Evolutionary conservation across 2,797 vertebrate species (phyloP).

Genomic region (Peromyscus melanophrys): DNA sequence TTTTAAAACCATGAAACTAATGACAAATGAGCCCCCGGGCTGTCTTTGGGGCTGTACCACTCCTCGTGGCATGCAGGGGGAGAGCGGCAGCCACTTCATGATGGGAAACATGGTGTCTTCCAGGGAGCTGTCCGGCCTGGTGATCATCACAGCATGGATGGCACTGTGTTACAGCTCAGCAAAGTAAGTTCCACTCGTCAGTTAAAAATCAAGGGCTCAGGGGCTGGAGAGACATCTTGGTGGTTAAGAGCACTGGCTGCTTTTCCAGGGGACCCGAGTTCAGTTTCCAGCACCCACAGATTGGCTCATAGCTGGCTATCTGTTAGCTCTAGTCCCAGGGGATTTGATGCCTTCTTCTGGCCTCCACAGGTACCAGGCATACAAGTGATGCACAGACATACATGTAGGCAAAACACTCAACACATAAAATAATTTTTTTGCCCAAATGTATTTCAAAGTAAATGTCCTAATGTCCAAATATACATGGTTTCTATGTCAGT

Average conservation of each 20-base stretch:
- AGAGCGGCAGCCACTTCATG: background rate
- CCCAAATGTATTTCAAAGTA: conserved; percentile 6
- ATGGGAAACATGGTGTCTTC: conserved; percentile 61
- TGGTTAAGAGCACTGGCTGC: background rate
- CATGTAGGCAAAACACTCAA: background rate
- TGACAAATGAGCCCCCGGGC: background rate
- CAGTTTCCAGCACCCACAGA: background rate
- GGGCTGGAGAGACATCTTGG: background rate
- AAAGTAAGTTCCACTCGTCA: conserved; percentile 87
- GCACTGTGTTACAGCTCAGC: conserved; percentile 88
- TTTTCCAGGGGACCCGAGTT: background rate
- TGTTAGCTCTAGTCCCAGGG: background rate
- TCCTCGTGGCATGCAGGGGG: background rate
- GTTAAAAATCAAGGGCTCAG: conserved; percentile 9
- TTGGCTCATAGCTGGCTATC: background rate
- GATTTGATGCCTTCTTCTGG: background rate
- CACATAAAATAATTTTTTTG: background rate
- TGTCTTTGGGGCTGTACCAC: background rate
- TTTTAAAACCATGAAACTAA: conserved; percentile 4
- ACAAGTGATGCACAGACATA: background rate
- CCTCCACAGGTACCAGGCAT: background rate
- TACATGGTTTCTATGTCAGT: conserved; percentile 12
- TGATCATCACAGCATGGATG: conserved; percentile 90
- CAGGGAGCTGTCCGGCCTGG: conserved; percentile 90
- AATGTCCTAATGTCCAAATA: conserved; percentile 50